phyloP scores from a whole-genome alignment of 2,797 vertebrate species.

The Cirrhinus molitorella region DNA sequence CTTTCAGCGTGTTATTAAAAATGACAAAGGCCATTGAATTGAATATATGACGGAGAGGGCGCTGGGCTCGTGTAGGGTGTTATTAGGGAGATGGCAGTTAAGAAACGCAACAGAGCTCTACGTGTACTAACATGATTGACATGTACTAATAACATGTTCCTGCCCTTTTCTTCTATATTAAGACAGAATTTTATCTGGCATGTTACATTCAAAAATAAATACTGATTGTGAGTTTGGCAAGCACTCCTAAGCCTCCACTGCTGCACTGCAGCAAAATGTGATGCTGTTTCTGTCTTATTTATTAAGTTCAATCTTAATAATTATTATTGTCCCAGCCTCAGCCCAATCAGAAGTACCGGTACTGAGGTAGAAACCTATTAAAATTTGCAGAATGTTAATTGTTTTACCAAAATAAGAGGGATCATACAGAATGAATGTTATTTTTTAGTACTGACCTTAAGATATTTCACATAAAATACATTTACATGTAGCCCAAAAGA shows the following conservation, averaged over 20 bases:
- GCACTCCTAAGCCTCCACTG: neutral
- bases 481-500: too few species aligned
- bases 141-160: conserved; percentile 11
- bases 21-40: conserved; percentile 52
- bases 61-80: conserved; percentile 24
- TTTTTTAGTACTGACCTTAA: too few species aligned
- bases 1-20: conserved; percentile 56
- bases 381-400: too few species aligned
- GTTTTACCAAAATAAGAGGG: too few species aligned
- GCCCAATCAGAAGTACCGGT: too few species aligned
- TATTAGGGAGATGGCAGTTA: conserved; percentile 28
- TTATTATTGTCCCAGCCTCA: too few species aligned
- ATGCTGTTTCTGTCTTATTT: neutral
- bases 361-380: too few species aligned
- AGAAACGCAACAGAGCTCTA: conserved; percentile 25
- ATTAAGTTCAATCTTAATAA: too few species aligned
- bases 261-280: neutral
- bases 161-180: conserved; percentile 28
- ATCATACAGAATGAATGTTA: too few species aligned
- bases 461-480: too few species aligned
- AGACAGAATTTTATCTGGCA: neutral
- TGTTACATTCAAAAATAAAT: neutral
- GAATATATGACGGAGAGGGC: conserved; percentile 40
- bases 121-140: conserved; percentile 14
- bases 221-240: neutral